Percentiles rank a stretch among this genome's conserved stretches.
phyloP scores from a whole-genome alignment of 2,797 vertebrate species.

The Cirrhinus mrigala region DNA sequence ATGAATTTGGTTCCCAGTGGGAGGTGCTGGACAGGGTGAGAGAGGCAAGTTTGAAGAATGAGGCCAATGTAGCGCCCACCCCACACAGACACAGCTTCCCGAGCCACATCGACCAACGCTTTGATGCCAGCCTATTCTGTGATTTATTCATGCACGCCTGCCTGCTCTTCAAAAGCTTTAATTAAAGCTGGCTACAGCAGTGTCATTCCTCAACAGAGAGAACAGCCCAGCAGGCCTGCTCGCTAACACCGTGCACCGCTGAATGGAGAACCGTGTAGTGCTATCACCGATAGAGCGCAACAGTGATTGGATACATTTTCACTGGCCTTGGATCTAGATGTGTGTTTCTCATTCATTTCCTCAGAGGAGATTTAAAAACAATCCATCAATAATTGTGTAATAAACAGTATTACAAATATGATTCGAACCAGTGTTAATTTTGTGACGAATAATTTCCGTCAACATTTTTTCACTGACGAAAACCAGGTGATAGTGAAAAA shows the following conservation, averaged over 20 bases:
- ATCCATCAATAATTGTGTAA: not conserved
- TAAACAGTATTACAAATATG: not conserved
- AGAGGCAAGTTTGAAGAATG: constrained; percentile 57
- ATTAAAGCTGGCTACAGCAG: constrained; percentile 62
- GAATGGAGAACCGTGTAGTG: constrained; percentile 23
- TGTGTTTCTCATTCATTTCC: not conserved
- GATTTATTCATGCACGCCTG: constrained; percentile 64
- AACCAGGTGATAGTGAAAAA: no score
- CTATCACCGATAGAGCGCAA: not conserved
- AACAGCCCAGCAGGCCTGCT: constrained; percentile 51
- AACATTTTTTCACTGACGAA: no score
- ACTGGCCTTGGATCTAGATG: not conserved
- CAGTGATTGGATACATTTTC: not conserved
- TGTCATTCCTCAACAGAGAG: constrained; percentile 58
- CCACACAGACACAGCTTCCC: constrained; percentile 51
- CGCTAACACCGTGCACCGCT: constrained; percentile 37
- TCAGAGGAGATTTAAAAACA: not conserved
- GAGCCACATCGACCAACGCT: constrained; percentile 57
- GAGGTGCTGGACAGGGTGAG: constrained; percentile 56
- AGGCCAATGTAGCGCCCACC: constrained; percentile 52
- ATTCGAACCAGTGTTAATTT: not conserved
- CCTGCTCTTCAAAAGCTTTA: constrained; percentile 65
- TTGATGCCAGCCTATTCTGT: constrained; percentile 55
- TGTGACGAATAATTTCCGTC: no score
- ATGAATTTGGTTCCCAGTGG: constrained; percentile 60